Conservation (phyloP, 1,140 invertebrate species). For the Leucophenga varia region DNA sequence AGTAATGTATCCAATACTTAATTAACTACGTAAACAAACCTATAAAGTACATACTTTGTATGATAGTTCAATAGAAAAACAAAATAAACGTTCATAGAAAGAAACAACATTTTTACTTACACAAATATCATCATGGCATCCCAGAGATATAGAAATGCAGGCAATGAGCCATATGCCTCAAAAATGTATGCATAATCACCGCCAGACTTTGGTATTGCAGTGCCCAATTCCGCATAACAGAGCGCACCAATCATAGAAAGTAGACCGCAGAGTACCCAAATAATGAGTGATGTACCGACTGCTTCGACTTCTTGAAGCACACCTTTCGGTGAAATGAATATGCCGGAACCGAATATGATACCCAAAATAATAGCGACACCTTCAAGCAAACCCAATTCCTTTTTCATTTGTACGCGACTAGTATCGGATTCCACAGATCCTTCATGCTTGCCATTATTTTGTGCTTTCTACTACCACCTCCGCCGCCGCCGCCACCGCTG, state of each 20-base stretch:
- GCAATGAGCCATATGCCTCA: conserved; percentile 88
- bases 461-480: background rate
- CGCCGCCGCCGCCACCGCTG: background rate
- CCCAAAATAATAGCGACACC: conserved; percentile 86
- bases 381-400: conserved; percentile 79
- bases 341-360: conserved; percentile 88
- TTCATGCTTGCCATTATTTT: conserved; percentile 23
- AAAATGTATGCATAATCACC: conserved; percentile 93
- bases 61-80: too few species aligned
- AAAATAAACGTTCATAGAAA: too few species aligned
- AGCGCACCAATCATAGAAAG: conserved; percentile 87
- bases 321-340: conserved; percentile 96
- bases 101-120: conserved; percentile 59
- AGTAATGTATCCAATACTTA: too few species aligned
- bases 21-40: too few species aligned
- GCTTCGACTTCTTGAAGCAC: conserved; percentile 86
- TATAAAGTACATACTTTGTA: too few species aligned
- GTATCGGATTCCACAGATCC: conserved; percentile 42
- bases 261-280: conserved; percentile 87
- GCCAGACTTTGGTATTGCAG: conserved; percentile 78
- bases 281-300: conserved; percentile 80
- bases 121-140: conserved; percentile 81
- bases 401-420: conserved; percentile 69
- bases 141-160: conserved; percentile 93
- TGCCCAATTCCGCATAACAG: conserved; percentile 94